Evolutionary conservation across 2,888 invertebrate genomes (phyloP), one percentile per base, ranked within the genome.

Genomic region (Adineta ricciae): DNA sequence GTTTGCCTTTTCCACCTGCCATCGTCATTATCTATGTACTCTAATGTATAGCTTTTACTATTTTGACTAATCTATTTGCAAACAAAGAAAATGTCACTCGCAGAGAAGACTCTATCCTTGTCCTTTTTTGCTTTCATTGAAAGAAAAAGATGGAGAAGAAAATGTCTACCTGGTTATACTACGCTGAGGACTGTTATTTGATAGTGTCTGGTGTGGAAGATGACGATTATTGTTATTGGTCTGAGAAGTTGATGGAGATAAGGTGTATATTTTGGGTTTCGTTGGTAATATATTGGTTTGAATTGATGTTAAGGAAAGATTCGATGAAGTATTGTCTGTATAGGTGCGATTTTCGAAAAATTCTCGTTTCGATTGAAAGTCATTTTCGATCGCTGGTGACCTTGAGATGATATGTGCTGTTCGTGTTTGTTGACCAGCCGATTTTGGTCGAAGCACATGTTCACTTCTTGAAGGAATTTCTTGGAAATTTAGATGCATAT

Each of bases 331-430:
- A 78, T 41, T 36, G 41, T 78, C 78, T 41, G 78, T 19, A 78
- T 78, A 78, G 41, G n/a, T 78, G 41, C 78, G 78, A 78, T 78
- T 78, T 78, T 78, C 78, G 41, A 78, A 78, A 78, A 78, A 78
- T 78, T 41, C 41, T 78, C 78, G 38, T 78, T 78, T 78, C n/a
- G 41, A 78, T 78, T 78, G 78, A 41, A 78, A 78, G 41, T 78
- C 78, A 21, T 41, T 41, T 41, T 8, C 9, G 21, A 9, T 78
- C 9, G 24, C 78, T 24, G 24, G 78, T 36, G 8, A 41, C 1
- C n/a, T 36, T 38, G 78, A n/a, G 38, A 78, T 41, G 41, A n/a
- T 78, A n/a, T 24, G 38, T 14, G 11, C 41, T 38, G 41, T 41
- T 24, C 32, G 32, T 21, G 41, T 78, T 4, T 21, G 9, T 41